Evolutionary conservation across 2,888 invertebrate genomes (phyloP).

Genomic region (Celastrina argiolus): DNA sequence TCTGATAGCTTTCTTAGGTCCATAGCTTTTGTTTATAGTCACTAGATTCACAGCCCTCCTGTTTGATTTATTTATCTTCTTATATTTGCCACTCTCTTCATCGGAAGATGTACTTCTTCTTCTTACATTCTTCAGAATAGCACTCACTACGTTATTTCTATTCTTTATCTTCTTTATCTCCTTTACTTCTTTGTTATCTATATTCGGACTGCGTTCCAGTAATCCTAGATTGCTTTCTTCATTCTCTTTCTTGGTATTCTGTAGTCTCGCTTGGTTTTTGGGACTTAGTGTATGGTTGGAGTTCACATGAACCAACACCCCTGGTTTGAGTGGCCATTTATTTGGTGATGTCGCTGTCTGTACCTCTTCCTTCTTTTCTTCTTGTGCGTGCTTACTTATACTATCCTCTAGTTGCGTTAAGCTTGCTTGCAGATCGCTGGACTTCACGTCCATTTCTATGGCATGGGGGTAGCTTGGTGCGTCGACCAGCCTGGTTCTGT

Average conservation of each 20-base stretch:
- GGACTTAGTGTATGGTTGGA: slow-evolving; percentile 85
- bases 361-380: slow-evolving; percentile 48
- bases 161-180: slow-evolving; percentile 62
- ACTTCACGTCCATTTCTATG: slow-evolving; percentile 59
- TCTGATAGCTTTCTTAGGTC: slow-evolving; percentile 58
- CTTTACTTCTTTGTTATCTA: slow-evolving; percentile 39
- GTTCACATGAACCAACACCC: slow-evolving; percentile 92
- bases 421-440: slow-evolving; percentile 49
- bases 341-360: slow-evolving; percentile 73
- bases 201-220: slow-evolving; percentile 57
- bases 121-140: slow-evolving; percentile 58
- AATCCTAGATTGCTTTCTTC: slow-evolving; percentile 58
- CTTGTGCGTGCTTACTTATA: slow-evolving; percentile 40
- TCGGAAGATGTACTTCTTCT: slow-evolving; percentile 63
- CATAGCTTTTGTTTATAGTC: slow-evolving; percentile 58
- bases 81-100: slow-evolving; percentile 68
- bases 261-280: slow-evolving; percentile 67
- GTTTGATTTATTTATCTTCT: slow-evolving; percentile 69
- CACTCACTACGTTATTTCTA: slow-evolving; percentile 60
- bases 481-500: slow-evolving; percentile 68
- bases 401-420: slow-evolving; percentile 52
- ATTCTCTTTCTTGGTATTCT: slow-evolving; percentile 40
- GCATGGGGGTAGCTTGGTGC: slow-evolving; percentile 46
- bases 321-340: slow-evolving; percentile 93
- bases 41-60: slow-evolving; percentile 65